A percentile compares a stretch with the other conserved stretches of the same genome.
Evolutionary conservation across 2,888 invertebrate genomes (phyloP).

Genomic region (Meganola albula): DNA sequence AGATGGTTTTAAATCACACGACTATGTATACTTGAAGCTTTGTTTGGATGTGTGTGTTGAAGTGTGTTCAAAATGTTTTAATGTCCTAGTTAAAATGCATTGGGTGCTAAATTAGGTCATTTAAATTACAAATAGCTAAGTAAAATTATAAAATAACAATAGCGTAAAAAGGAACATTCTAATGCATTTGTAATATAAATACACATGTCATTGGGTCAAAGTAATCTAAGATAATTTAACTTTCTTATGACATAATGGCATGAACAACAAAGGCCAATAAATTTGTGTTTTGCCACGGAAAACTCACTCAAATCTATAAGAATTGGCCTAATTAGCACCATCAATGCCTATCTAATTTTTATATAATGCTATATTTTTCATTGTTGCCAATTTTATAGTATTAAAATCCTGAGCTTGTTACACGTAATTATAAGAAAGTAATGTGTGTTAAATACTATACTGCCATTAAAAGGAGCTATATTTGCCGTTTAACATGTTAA

Average conservation of each 20-base stretch:
- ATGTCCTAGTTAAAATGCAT: neutral
- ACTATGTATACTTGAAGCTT: neutral
- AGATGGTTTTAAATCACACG: too few species aligned
- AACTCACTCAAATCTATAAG: too few species aligned
- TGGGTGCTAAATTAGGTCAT: neutral
- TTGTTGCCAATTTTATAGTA: conserved; percentile 66
- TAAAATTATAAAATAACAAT: neutral
- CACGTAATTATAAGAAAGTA: conserved; percentile 16
- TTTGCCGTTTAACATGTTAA: too few species aligned
- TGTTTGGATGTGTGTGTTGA: neutral
- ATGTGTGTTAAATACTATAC: conserved; percentile 9
- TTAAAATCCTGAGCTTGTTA: conserved; percentile 37
- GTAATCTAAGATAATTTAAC: too few species aligned
- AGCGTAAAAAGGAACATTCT: too few species aligned
- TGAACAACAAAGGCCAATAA: too few species aligned
- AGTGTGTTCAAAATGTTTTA: neutral
- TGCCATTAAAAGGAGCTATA: too few species aligned
- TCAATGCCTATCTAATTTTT: conserved; percentile 26
- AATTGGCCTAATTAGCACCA: conserved; percentile 26
- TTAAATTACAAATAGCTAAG: neutral
- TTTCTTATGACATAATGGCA: too few species aligned
- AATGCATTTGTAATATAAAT: too few species aligned
- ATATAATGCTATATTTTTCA: conserved; percentile 48
- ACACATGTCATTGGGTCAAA: too few species aligned
- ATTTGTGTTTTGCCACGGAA: too few species aligned